Base-by-base conservation (phyloP, 2,113 vertebrate genomes). In the Bos indicus region DNA sequence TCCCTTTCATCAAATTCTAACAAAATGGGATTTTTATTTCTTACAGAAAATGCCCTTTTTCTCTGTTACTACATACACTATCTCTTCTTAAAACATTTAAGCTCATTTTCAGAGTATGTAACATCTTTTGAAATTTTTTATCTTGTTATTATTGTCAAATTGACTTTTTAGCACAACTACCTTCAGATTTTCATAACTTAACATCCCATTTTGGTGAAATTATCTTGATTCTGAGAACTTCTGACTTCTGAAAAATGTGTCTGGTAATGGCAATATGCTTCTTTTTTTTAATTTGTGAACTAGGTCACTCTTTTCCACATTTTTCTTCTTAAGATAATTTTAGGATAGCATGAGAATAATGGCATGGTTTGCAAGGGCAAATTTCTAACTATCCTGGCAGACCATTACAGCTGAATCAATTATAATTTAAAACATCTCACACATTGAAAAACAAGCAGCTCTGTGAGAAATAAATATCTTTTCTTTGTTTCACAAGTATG, bases 361-460 rank as follows among this genome's bases (percentile, higher is more conserved):
- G 28, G 33, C 86, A 54, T 97, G 83, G 87, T 56, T 94, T 97
- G 36, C 46, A 64, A 91, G 23, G 82, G 46, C 30, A 94, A 28
- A 94, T 59, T 48, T 46, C 82, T 95, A 89, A 96, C 98, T 98
- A 92, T 33, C 13, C 26, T 96, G 80, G 91, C n/a, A 96, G 86
- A 62, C 51, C 91, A 77, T 96, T 52, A 78, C 92, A 93, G 97
- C 96, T 82, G 77, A 97, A 97, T 98, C 90, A 30, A 87, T 97
- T 97, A 93, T 92, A 95, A 86, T 71, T 93, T 95, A 90, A 97
- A 93, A 59, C 12, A 74, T 92, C 6, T 15, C 98, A 57, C 48
- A 94, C 54, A 85, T 88, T 90, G 96, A 78, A 46, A 97, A 93
- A 93, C 87, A 85, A 97, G 93, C 80, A 71, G 52, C 93, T 46